Percentiles rank a stretch among this genome's conserved stretches.
phyloP scores from a whole-genome alignment of 2,797 vertebrate genomes.

The Sebastes taczanowskii region DNA sequence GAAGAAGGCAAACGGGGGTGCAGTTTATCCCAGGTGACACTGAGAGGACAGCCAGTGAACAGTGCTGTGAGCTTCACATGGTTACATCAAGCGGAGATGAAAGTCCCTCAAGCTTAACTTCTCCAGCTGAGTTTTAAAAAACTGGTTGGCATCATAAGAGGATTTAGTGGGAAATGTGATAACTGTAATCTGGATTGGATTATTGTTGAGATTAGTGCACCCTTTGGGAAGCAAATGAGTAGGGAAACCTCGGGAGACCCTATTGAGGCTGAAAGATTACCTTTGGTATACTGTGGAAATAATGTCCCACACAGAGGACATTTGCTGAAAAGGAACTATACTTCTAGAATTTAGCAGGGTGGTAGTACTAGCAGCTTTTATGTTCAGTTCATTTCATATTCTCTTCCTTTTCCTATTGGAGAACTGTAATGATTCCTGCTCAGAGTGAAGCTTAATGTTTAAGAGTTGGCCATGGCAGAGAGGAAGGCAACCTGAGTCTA shows the following conservation, averaged over 20 bases:
- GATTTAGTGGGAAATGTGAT: constrained; percentile 68
- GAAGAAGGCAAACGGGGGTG: constrained; percentile 11
- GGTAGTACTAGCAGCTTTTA: background rate
- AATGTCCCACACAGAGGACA: background rate
- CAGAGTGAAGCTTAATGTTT: background rate
- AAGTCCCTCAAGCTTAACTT: constrained; percentile 46
- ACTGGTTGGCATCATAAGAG: constrained; percentile 37
- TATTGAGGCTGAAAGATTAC: constrained; percentile 13
- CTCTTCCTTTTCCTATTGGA: background rate
- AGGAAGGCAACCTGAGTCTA: background rate
- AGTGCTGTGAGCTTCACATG: constrained; percentile 16
- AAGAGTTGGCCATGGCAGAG: background rate
- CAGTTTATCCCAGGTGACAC: constrained; percentile 43
- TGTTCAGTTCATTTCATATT: background rate
- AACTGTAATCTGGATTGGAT: constrained; percentile 60
- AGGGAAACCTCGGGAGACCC: constrained; percentile 22
- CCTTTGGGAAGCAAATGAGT: constrained; percentile 34
- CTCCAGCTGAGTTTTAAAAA: constrained; percentile 49
- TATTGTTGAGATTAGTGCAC: constrained; percentile 53
- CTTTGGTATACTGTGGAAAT: constrained; percentile 2
- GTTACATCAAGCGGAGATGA: constrained; percentile 37
- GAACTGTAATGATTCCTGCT: background rate
- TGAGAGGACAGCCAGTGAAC: constrained; percentile 35
- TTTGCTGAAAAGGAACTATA: background rate
- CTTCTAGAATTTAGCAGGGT: background rate